Evolutionary conservation across 2,888 invertebrate species (phyloP), one percentile per base, ranked within the genome.

Genomic region (Sisyra terminalis): DNA sequence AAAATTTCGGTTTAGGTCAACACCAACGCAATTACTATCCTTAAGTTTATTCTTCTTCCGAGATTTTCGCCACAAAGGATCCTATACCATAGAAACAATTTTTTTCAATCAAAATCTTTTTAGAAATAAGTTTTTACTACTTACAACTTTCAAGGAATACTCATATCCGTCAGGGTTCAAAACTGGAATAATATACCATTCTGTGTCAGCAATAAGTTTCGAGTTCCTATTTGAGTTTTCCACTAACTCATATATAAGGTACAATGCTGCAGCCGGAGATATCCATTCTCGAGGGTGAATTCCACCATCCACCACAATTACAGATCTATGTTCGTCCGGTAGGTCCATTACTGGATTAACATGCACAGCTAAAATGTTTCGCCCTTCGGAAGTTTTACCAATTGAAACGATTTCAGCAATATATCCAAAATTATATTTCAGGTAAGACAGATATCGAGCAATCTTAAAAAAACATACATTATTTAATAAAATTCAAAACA

Each of bases 1-100:
- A 51, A 64, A 71, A 54, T 71, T 71, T 34, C 71, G 53, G 51
- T 70, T 71, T 3, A 62, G 60, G 48, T 71, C 71, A 1, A 60
- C 61, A 7, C 71, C 71, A 2, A 44, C 45, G 45, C 70, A 70
- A 0, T 2, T 9, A 2, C 48, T 29, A 16, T 43, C 44, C 1
- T 39, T 10, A 1, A 57, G 55, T 1, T 39, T 10, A 13, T 47
- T 50, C 1, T 6, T 7, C 1, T 57, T 55, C 2, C 64, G 53
- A 3, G 61, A 63, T 45, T 65, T 64, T 24, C 65, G 55, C 64
- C 64, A 65, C 36, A 63, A 30, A 14, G 64, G 57, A 38, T 61
- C 52, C 64, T 67, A 44, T 18, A 39, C 47, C 6, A 30, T 18
- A 29, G 6, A 18, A 24, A 39, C 4, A 39, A 14, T 38, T 52